phyloP scores from a whole-genome alignment of 1,140 invertebrate species.

The Drosophila sturtevanti region DNA sequence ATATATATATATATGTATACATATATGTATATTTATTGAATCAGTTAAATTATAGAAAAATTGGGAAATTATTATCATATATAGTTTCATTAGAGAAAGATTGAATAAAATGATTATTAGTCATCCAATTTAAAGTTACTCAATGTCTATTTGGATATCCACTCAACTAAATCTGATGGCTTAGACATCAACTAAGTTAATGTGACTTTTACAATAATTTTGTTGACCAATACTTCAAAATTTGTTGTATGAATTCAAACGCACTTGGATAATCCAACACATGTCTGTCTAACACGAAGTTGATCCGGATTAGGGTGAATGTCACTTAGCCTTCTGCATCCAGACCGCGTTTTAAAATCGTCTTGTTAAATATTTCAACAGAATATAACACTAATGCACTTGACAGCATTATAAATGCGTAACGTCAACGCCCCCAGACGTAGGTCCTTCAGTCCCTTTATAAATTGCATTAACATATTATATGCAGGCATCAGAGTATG shows the following conservation, averaged over 20 bases:
- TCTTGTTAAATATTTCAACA: constrained; percentile 59
- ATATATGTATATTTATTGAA: constrained; percentile 13
- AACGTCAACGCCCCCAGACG: constrained; percentile 34
- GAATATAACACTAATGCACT: constrained; percentile 59
- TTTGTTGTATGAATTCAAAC: background rate
- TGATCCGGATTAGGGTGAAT: background rate
- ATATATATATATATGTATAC: background rate
- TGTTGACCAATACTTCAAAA: background rate
- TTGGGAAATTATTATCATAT: no score
- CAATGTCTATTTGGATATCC: no score
- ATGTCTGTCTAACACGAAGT: background rate
- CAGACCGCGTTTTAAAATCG: constrained; percentile 48
- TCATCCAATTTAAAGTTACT: no score
- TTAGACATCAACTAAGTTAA: no score
- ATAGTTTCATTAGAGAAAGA: no score
- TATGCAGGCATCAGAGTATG: constrained; percentile 15
- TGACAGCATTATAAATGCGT: constrained; percentile 66
- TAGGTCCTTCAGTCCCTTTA: constrained; percentile 21
- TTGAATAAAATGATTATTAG: no score
- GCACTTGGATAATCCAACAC: background rate
- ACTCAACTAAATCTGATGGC: no score
- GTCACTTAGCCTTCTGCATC: constrained; percentile 31
- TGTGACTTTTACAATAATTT: background rate
- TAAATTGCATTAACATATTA: constrained; percentile 75
- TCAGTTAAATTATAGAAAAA: background rate